phyloP scores from a whole-genome alignment of 2,888 invertebrate species.

The Acutogordius australiensis region DNA sequence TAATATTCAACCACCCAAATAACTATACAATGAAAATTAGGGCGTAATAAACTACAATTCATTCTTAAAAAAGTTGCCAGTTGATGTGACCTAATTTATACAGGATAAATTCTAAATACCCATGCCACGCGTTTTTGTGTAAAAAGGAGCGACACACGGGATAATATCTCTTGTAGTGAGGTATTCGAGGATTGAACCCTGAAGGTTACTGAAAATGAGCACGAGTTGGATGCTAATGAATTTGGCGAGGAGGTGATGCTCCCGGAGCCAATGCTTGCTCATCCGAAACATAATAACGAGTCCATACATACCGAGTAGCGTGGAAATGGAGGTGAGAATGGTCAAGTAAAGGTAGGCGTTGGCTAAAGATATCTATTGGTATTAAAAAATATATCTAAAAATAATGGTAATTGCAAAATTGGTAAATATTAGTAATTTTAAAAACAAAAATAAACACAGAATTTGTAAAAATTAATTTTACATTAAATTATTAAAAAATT shows the following conservation, averaged over 20 bases:
- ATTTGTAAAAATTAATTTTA: no score
- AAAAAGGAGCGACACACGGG: background rate
- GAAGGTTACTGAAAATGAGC: background rate
- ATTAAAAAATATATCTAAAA: no score
- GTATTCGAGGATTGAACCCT: background rate
- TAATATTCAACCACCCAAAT: no score
- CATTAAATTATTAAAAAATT: no score
- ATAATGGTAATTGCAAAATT: no score
- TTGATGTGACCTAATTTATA: no score
- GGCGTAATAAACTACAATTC: no score
- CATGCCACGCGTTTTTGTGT: background rate
- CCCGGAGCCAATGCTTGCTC: background rate
- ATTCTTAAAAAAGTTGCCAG: no score
- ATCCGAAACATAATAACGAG: background rate
- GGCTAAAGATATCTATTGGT: background rate
- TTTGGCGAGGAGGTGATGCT: background rate
- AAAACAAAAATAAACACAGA: no score
- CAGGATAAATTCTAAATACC: background rate
- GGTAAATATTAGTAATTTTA: no score
- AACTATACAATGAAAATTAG: no score
- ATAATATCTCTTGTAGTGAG: background rate
- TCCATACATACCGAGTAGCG: background rate
- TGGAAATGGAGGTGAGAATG: background rate
- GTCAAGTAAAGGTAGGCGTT: constrained; percentile 7
- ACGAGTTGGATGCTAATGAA: constrained; percentile 7